A percentile compares a stretch with the other conserved stretches of the same genome.
phyloP scores from a whole-genome alignment of 2,888 invertebrate genomes.

The Drosophila greeni region DNA sequence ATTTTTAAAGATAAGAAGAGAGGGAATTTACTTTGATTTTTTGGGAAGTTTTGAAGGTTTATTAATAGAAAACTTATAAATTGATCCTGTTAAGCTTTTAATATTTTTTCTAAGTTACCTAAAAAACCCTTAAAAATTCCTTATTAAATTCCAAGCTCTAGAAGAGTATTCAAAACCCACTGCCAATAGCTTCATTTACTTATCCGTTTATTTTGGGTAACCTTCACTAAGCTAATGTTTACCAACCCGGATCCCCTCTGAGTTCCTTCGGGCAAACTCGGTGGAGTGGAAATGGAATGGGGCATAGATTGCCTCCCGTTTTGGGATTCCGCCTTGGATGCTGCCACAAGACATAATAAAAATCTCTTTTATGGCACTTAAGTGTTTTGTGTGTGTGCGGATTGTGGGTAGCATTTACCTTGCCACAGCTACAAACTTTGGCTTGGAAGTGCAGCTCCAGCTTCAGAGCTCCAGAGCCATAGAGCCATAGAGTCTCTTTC shows the following conservation, averaged over 20 bases:
- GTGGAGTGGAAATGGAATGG: constrained; percentile 12
- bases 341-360: constrained; percentile 71
- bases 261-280: constrained; percentile 24
- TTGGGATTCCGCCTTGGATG: constrained; percentile 32
- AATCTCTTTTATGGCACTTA: constrained; percentile 75
- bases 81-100: too few relatives aligned
- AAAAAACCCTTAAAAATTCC: not conserved
- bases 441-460: constrained; percentile 15
- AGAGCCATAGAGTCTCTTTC: constrained; percentile 7
- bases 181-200: not conserved
- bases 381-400: constrained; percentile 71
- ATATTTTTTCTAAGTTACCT: not conserved
- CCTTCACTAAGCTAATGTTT: constrained; percentile 35
- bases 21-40: too few relatives aligned
- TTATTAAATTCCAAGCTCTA: not conserved
- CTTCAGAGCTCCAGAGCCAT: too few relatives aligned
- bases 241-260: constrained; percentile 4
- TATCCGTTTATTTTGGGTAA: constrained; percentile 17
- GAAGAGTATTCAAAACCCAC: constrained; percentile 7
- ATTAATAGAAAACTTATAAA: too few relatives aligned
- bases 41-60: too few relatives aligned
- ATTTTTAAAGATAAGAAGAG: not conserved
- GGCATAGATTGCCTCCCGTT: constrained; percentile 40
- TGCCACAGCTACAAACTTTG: constrained; percentile 33
- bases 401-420: constrained; percentile 73